phyloP scores from a whole-genome alignment of 2,797 vertebrate genomes.

The Pseudochirops corinnae region DNA sequence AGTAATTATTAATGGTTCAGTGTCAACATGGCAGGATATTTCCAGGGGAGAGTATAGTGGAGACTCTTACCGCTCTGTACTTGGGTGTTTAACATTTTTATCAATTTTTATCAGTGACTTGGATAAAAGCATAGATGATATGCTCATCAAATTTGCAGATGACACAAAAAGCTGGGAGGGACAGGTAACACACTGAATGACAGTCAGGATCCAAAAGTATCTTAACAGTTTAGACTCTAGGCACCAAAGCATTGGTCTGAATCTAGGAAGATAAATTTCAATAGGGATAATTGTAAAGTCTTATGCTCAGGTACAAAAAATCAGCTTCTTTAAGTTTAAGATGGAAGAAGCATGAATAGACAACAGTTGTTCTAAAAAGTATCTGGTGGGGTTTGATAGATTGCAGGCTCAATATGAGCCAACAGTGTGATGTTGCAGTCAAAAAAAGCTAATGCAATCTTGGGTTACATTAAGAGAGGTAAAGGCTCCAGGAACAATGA shows the following conservation, averaged over 20 bases:
- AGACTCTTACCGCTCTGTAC: background rate
- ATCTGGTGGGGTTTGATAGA: background rate
- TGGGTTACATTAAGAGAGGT: background rate
- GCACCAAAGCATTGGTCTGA: background rate
- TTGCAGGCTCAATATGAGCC: background rate
- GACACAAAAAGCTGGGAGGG: background rate
- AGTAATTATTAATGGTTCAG: background rate
- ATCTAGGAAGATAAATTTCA: background rate
- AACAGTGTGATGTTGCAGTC: background rate
- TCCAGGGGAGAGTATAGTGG: background rate
- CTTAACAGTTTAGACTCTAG: background rate
- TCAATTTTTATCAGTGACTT: background rate
- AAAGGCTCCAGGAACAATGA: background rate
- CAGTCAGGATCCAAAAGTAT: background rate
- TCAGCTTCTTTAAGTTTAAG: background rate
- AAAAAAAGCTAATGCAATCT: background rate
- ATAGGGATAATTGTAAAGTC: background rate
- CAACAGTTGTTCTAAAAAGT: background rate
- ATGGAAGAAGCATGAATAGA: background rate
- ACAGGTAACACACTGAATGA: background rate
- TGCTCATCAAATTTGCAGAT: background rate
- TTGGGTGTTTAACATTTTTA: background rate
- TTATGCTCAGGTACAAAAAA: background rate
- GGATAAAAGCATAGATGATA: background rate
- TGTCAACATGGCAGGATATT: background rate